Evolutionary conservation across 2,888 invertebrate genomes (phyloP), one percentile per base, ranked within the genome.

Genomic region (Lithophane ornitopus): DNA sequence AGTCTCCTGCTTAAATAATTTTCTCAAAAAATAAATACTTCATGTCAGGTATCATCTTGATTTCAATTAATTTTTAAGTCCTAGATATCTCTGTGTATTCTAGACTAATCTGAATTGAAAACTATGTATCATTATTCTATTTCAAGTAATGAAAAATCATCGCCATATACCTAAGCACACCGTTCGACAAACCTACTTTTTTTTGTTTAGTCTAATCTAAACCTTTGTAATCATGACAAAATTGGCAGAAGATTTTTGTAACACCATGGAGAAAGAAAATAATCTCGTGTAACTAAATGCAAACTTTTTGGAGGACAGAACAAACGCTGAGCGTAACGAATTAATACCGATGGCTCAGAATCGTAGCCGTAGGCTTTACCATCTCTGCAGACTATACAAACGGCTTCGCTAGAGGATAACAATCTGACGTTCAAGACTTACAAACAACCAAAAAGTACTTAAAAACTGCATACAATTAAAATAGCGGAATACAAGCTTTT

Each of bases 311-410:
- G 12, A 79, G 14, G 22, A 34, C 22, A 78, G 28, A 62, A 26
- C 26, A 67, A 67, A 62, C 14, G 2, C 12, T 11, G 12, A 56
- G 58, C 28, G n/a, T 9, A 44, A 39, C 26, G 75, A 68, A 63
- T 81, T 68, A 68, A 65, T 41, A 74, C 79, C 44, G 39, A 74
- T 52, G 34, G 56, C 62, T 52, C 44, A 74, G 19, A 34, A 19
- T n/a, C 28, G 11, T 56, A 49, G 14, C 52, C 39, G 39, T 68
- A 46, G 52, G 75, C 62, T 74, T 74, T 58, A 39, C 28, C 34
- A 59, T 44, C 79, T 58, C 56, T 22, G 56, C 19, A 49, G 74
- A 44, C 16, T 62, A 67, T 61, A 46, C 78, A 78, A 62, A 62
- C 61, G 34, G 63, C 44, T 74, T 28, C 62, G 26, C 61, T 49